phyloP scores from a whole-genome alignment of 53 echinoderm and acorn worm genomes.

The Apostichopus leukothele region DNA sequence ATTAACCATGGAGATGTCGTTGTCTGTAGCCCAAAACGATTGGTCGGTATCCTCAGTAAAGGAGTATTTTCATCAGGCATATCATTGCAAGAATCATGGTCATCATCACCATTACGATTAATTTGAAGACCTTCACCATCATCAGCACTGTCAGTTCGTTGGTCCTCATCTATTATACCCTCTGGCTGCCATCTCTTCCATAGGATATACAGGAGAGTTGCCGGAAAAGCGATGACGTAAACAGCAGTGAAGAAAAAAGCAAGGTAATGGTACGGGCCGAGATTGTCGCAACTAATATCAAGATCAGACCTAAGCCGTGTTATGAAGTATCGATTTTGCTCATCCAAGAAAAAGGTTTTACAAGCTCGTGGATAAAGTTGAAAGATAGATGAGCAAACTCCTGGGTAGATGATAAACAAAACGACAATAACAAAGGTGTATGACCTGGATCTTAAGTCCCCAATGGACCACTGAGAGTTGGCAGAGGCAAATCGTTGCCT shows the following conservation, averaged over 20 bases:
- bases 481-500: background rate
- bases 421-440: constrained; percentile 14
- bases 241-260: constrained; percentile 29
- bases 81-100: background rate
- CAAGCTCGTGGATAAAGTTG: constrained; percentile 55
- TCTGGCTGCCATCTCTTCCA: constrained; percentile 26
- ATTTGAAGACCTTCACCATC: background rate
- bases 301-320: constrained; percentile 52
- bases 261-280: constrained; percentile 17
- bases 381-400: constrained; percentile 47
- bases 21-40: background rate
- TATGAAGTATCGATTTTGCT: background rate
- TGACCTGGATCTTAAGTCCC: background rate
- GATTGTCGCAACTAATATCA: constrained; percentile 47
- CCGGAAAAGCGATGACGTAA: constrained; percentile 66
- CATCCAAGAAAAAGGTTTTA: constrained; percentile 54
- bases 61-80: background rate
- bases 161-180: too few relatives aligned
- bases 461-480: too few relatives aligned
- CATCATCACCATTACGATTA: background rate
- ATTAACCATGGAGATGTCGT: background rate
- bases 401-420: constrained; percentile 63
- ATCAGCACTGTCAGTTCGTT: too few relatives aligned
- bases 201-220: constrained; percentile 50
- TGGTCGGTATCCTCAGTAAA: too few relatives aligned